Base-by-base conservation (phyloP, 2,113 vertebrate species). In the Ramphastos sulfuratus region DNA sequence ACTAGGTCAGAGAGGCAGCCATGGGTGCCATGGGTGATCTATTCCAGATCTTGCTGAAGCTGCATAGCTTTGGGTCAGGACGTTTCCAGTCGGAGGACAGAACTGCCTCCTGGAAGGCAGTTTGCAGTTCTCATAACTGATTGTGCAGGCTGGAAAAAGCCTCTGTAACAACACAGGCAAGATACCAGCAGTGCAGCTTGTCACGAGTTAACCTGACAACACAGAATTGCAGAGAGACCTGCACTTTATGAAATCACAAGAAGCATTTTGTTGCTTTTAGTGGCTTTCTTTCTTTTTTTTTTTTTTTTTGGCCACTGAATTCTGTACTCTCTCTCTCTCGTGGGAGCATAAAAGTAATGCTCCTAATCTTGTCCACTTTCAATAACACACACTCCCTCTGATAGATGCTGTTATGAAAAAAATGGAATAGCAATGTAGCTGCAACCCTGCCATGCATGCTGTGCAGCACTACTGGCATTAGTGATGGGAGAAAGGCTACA, bases 401-500 rank as follows among this genome's bases (percentile, higher is more conserved):
- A 28, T 42, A 85, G 75, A 63, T 24, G 27, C 39, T 50, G 17
- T n/a, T 76, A 31, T 28, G 39, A 77, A 77, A 35, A 72, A 67
- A 61, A n/a, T 9, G 14, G 31, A 35, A 67, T 15, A 20, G 9
- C 7, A 44, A 23, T 0, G 0, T 30, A 82, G 24, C 52, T 65
- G 44, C 58, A 55, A 25, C 10, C 30, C 15, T 18, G 35, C 50
- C 13, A 14, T 0, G 1, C 3, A 5, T 14, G 2, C 23, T 37
- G 27, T 17, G 16, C 9, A 1, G 0, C 44, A 65, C 21, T 30
- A 31, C 37, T 27, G 10, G 33, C 23, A 23, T 39, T 0, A 0
- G 14, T 19, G 25, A 3, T 1, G 0, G 15, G 5, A 33, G 7
- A 61, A 66, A 61, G 8, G 27, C 19, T 50, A 42, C 18, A 60